Evolutionary conservation across 2,113 vertebrate species (phyloP), one percentile per base, ranked within the genome.

Genomic region (Numida meleagris): DNA sequence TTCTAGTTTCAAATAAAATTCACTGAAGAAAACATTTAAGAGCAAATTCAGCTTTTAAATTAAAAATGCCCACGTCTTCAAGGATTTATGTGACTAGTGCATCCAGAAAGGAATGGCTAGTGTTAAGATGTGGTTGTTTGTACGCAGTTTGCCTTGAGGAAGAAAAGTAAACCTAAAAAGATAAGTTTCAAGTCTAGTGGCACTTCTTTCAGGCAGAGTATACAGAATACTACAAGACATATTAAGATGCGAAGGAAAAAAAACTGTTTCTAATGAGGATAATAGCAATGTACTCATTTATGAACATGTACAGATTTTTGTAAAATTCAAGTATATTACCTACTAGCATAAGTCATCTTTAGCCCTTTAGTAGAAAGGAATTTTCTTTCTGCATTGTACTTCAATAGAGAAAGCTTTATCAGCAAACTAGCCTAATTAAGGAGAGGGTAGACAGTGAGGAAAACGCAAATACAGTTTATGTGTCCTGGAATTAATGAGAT

Each of bases 251-350:
- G 42, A 71, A 48, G 40, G 29, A 53, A 42, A 78, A 38, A 23
- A 80, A 77, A 0, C 6, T 46, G 3, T 50, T 92, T 73, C n/a
- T 42, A 57, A 23, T 42, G 7, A 83, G 13, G 6, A 40, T 90
- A 59, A n/a, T 67, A 34, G 58, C 18, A 74, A 17, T 6, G 17
- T 14, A 50, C 4, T 3, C 50, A 76, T 29, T 46, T 13, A 67
- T 13, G 11, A 8, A 42, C 1, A 3, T 1, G 0, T n/a, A 34
- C 6, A 74, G 9, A 14, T 68, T 79, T 82, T 58, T 38, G 7
- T 36, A 90, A 91, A n/a, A 73, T 45, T 3, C 8, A 63, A 42
- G 6, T 38, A 81, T 76, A 45, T 34, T 70, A 70, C 6, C 6
- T 57, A 40, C 27, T 38, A 53, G 23, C 19, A 61, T 55, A 40